These are phyloP conservation scores for Poecilia picta DNA, from an alignment of 2,797 vertebrate genomes.

Conservation along the genomic window DNA sequence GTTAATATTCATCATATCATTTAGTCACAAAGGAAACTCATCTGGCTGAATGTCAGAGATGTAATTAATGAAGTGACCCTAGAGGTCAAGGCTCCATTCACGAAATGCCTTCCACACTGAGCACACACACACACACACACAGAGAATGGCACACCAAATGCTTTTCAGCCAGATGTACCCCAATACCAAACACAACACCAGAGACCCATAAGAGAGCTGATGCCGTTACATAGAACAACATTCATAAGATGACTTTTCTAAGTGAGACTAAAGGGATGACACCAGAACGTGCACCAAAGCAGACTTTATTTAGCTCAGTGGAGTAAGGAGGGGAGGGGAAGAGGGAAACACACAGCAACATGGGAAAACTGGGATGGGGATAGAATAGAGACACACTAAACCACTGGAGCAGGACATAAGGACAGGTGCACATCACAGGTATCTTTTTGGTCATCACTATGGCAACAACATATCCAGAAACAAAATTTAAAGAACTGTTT, in stretches of 20 bases:
- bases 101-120: conserved; percentile 79
- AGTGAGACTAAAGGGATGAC: conserved; percentile 70
- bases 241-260: conserved; percentile 70
- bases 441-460: conserved; percentile 89
- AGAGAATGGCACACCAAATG: conserved; percentile 64
- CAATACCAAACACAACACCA: conserved; percentile 45
- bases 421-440: conserved; percentile 88
- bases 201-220: conserved; percentile 43
- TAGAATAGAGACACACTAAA: conserved; percentile 80
- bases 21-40: conserved; percentile 89
- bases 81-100: conserved; percentile 81
- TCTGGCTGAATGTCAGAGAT: conserved; percentile 88
- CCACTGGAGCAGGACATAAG: conserved; percentile 85
- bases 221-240: conserved; percentile 57
- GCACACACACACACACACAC: conserved; percentile 61
- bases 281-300: conserved; percentile 81
- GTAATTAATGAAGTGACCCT: conserved; percentile 88
- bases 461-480: conserved; percentile 85
- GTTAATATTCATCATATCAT: conserved; percentile 90
- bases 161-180: conserved; percentile 48
- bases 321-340: conserved; percentile 68
- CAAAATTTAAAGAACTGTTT: conserved; percentile 72
- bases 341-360: conserved; percentile 79
- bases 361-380: conserved; percentile 68
- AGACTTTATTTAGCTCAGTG: conserved; percentile 88